phyloP scores from a whole-genome alignment of 2,113 vertebrate genomes.

The Dolichotis patagonum region DNA sequence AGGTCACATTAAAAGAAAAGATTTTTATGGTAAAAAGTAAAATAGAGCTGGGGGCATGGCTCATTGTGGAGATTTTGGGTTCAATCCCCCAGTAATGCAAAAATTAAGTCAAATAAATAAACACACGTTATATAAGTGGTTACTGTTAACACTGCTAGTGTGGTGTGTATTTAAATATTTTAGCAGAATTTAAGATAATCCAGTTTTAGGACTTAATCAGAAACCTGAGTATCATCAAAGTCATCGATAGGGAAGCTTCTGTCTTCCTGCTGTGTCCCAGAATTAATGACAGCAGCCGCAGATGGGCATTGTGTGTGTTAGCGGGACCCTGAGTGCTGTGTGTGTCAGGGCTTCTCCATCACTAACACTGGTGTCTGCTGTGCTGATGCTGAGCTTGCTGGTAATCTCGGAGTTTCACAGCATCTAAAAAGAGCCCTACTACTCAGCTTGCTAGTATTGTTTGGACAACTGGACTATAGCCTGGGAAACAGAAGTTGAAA shows the following conservation, averaged over 20 bases:
- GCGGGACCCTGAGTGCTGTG: background rate
- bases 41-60: background rate
- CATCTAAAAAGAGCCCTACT: background rate
- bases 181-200: background rate
- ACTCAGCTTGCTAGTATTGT: background rate
- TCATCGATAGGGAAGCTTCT: background rate
- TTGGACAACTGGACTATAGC: background rate
- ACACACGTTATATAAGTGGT: background rate
- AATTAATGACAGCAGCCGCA: background rate
- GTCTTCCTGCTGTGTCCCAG: background rate
- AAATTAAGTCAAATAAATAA: background rate
- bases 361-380: background rate
- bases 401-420: background rate
- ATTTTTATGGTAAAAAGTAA: background rate
- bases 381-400: background rate
- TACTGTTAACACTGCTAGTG: background rate
- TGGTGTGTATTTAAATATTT: constrained; percentile 3
- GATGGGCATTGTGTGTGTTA: background rate
- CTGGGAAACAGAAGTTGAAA: background rate
- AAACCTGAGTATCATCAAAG: constrained; percentile 16
- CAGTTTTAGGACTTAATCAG: constrained; percentile 6
- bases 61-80: background rate
- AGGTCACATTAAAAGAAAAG: background rate
- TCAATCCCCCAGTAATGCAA: background rate
- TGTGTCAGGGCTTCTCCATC: background rate